Evolutionary conservation across 2,113 vertebrate species (phyloP).

Genomic region (Dicentrarchus labrax): DNA sequence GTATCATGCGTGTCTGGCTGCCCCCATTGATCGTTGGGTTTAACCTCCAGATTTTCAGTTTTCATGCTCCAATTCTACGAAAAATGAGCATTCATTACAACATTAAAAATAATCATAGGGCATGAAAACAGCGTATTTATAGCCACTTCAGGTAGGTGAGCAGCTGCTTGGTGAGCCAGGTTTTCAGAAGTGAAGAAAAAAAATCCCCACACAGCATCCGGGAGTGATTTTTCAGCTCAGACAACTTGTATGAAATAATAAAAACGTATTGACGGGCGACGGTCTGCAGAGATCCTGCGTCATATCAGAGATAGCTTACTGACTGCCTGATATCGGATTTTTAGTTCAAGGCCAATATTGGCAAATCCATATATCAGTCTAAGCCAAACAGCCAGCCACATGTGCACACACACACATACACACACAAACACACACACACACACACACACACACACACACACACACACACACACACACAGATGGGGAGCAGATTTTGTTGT

Average conservation of each 20-base stretch:
- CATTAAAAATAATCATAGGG: constrained; percentile 31
- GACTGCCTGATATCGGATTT: constrained; percentile 39
- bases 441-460: constrained; percentile 15
- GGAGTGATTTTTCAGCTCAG: constrained; percentile 54
- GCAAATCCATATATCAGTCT: constrained; percentile 47
- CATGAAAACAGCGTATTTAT: constrained; percentile 40
- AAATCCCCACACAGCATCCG: constrained; percentile 42
- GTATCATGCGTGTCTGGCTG: not conserved
- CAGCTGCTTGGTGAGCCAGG: constrained; percentile 43
- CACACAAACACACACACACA: constrained; percentile 17
- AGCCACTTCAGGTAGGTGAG: constrained; percentile 42
- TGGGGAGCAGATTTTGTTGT: constrained; percentile 65
- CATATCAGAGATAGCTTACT: constrained; percentile 41
- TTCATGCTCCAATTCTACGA: not conserved
- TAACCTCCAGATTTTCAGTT: constrained; percentile 17
- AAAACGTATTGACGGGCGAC: constrained; percentile 52
- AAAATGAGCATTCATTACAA: constrained; percentile 13
- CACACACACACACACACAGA: constrained; percentile 38
- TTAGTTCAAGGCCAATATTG: constrained; percentile 63
- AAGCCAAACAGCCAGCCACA: constrained; percentile 42
- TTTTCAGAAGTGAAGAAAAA: constrained; percentile 48
- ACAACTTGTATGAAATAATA: constrained; percentile 66
- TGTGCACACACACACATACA: constrained; percentile 16
- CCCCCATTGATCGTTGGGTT: constrained; percentile 6
- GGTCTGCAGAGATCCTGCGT: constrained; percentile 50